Base-by-base conservation (phyloP, 1,140 invertebrate species). In the Parapsyche elsis region DNA sequence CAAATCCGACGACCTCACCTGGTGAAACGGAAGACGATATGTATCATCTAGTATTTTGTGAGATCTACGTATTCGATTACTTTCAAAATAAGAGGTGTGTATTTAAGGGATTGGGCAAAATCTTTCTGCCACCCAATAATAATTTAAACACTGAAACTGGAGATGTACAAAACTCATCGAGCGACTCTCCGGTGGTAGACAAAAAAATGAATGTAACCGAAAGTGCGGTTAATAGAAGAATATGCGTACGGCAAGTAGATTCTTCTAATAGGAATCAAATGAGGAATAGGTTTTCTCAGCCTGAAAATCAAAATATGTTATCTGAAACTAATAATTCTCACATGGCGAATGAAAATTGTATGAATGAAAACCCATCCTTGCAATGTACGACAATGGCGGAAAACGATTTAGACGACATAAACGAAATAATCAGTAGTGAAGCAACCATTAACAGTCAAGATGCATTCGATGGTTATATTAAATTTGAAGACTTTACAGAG, bases 81-180 rank as follows among this genome's bases (percentile, higher is more conserved):
- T 82, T 82, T 44, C 81, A 82, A 80, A 82, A 79, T 59, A 71
- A 78, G 78, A 67, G 74, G 1, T 78, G 61, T 9, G 14, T 82
- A 4, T 78, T 82, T 24, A 78, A 82, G 57, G 81, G 81, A 30
- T 46, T 82, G 14, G 57, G 75, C 9, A 77, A 64, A 45, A 24
- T 77, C 0, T 64, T 16, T 1, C 19, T 73, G 14, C n/a, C 45
- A 1, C 30, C 38, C 5, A 26, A 23, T 16, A 53, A 71, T 26
- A 9, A n/a, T n/a, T n/a, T 14, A 0, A 21, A 57, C 45, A 12
- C 19, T 24, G 75, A 53, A 38, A 2, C n/a, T 14, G 26, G 38
- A 21, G 26, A 38, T 67, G 61, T 5, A 12, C 23, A 19, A 26
- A 16, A 71, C 12, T 53, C 49, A 38, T 38, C 30, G 7, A 38